phyloP scores from a whole-genome alignment of 2,113 vertebrate species.

The Notarius quadriscutis region DNA sequence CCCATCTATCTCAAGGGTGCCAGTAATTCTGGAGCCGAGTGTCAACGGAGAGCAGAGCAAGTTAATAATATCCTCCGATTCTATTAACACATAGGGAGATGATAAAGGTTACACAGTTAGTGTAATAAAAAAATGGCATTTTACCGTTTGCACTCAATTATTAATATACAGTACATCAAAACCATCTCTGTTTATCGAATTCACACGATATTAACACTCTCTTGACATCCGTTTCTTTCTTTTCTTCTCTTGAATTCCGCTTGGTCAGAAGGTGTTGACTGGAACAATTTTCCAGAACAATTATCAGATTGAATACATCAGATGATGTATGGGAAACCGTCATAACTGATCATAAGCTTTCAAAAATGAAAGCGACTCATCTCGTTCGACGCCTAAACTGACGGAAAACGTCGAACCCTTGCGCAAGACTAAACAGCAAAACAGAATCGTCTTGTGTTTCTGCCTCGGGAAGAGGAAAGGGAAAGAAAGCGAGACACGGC shows the following conservation, averaged over 20 bases:
- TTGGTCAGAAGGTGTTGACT: neutral
- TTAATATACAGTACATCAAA: neutral
- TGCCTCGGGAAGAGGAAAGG: neutral
- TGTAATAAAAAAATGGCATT: neutral
- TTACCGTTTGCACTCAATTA: neutral
- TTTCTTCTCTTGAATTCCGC: neutral
- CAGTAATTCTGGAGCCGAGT: no score
- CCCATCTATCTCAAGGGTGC: no score
- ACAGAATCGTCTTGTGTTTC: neutral
- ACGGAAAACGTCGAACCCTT: neutral
- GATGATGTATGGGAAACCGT: neutral
- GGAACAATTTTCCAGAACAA: neutral
- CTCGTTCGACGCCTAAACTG: neutral
- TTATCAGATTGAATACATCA: neutral
- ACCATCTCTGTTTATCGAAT: neutral
- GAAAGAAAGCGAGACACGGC: neutral
- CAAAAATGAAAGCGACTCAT: neutral
- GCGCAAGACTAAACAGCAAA: neutral
- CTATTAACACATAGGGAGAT: no score
- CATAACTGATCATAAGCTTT: neutral
- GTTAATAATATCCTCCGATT: no score
- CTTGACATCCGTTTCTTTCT: neutral
- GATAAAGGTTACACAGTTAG: neutral
- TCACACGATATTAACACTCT: neutral
- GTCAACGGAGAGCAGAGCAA: no score